phyloP scores from a whole-genome alignment of 1,140 invertebrate species.

The Bombus waltoni region DNA sequence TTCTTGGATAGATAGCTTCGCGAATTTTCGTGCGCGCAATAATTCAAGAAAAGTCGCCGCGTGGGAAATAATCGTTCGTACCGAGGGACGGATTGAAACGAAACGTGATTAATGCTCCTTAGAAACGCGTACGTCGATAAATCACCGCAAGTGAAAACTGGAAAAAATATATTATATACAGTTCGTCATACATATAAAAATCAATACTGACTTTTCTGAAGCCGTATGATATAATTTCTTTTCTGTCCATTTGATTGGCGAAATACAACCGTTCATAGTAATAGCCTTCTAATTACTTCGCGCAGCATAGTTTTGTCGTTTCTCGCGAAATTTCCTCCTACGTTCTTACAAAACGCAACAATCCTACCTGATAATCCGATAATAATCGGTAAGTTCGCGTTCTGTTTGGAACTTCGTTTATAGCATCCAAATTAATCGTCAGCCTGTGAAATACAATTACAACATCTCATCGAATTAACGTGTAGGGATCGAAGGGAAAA shows the following conservation, averaged over 20 bases:
- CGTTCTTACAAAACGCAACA: background rate
- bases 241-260: too few relatives aligned
- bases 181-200: background rate
- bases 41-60: background rate
- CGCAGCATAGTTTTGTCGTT: too few relatives aligned
- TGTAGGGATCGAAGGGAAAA: background rate
- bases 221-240: too few relatives aligned
- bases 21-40: background rate
- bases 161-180: background rate
- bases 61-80: background rate
- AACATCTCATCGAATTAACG: background rate
- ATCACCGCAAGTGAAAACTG: background rate
- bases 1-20: slow-evolving; percentile 4
- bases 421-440: background rate
- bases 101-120: background rate
- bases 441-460: background rate
- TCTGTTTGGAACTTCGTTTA: background rate
- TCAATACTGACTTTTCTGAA: too few relatives aligned
- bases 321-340: background rate
- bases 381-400: background rate
- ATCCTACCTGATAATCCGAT: background rate
- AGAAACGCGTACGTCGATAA: background rate
- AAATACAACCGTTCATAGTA: too few relatives aligned
- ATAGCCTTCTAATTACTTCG: too few relatives aligned
- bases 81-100: background rate